Conservation (phyloP, 2,888 invertebrate species). For the Agonopterix subpropinquella region DNA sequence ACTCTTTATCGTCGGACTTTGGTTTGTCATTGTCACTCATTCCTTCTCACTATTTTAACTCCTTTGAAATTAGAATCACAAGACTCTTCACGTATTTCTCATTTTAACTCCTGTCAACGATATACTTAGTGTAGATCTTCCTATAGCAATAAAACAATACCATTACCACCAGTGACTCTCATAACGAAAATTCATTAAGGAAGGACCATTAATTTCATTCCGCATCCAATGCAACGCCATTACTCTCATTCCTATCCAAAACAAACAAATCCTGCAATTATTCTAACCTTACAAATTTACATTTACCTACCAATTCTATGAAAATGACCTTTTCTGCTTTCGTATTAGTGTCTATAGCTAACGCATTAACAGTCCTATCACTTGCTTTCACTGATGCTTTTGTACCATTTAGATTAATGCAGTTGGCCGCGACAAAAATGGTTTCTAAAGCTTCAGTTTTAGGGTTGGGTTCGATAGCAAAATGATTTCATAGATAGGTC, state of each 20-base stretch:
- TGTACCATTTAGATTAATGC: constrained; percentile 21
- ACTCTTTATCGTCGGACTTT: no score
- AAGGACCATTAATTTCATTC: constrained; percentile 63
- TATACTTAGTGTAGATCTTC: no score
- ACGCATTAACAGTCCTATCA: constrained; percentile 28
- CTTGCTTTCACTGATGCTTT: constrained; percentile 36
- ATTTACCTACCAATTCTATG: constrained; percentile 6
- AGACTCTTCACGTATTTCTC: no score
- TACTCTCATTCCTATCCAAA: constrained; percentile 63
- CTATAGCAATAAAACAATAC: constrained; percentile 34
- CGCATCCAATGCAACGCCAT: constrained; percentile 56
- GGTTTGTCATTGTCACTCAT: no score
- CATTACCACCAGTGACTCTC: constrained; percentile 52
- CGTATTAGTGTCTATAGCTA: constrained; percentile 17
- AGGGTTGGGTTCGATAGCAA: constrained; percentile 18
- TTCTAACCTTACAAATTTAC: constrained; percentile 42
- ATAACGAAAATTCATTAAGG: constrained; percentile 68
- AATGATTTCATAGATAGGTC: constrained; percentile 14
- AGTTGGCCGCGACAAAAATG: constrained; percentile 24
- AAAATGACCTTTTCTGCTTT: constrained; percentile 17
- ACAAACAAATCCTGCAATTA: constrained; percentile 73
- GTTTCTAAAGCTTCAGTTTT: constrained; percentile 27
- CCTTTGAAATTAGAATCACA: no score
- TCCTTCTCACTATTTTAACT: no score
- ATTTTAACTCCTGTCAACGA: no score